Conservation (phyloP, 2,888 invertebrate genomes). For the Drosophila borealis region DNA sequence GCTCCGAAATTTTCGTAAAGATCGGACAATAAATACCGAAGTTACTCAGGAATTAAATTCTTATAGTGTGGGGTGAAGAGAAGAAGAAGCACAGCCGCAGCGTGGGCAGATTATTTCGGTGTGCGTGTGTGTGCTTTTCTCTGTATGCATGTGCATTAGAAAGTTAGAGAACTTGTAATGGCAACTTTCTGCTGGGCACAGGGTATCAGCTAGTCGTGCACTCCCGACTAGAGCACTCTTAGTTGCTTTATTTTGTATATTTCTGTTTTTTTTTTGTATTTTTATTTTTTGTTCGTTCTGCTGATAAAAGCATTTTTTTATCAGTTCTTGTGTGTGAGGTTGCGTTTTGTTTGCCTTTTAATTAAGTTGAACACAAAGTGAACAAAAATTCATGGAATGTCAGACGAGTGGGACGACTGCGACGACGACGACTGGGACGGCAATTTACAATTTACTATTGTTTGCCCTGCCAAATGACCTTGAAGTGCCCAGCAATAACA, state of each 20-base stretch:
- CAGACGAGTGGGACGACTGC: constrained; percentile 12
- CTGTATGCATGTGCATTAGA: too few relatives aligned
- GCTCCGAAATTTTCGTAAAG: too few relatives aligned
- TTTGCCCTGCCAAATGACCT: constrained; percentile 49
- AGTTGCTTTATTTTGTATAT: constrained; percentile 23
- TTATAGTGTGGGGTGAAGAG: too few relatives aligned
- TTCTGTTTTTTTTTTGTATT: constrained; percentile 28
- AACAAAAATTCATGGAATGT: constrained; percentile 54
- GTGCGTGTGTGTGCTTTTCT: too few relatives aligned
- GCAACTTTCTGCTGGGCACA: too few relatives aligned
- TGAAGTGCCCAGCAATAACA: constrained; percentile 31
- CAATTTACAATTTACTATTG: constrained; percentile 55
- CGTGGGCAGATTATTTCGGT: too few relatives aligned
- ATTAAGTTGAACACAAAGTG: constrained; percentile 72
- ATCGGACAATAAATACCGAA: too few relatives aligned
- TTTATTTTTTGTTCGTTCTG: constrained; percentile 30
- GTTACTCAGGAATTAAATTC: too few relatives aligned
- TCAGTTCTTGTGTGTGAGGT: constrained; percentile 57
- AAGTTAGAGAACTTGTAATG: too few relatives aligned
- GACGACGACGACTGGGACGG: constrained; percentile 13
- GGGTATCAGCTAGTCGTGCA: too few relatives aligned
- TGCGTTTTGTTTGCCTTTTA: constrained; percentile 75
- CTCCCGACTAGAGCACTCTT: too few relatives aligned
- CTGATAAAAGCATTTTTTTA: constrained; percentile 73
- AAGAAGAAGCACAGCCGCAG: too few relatives aligned